phyloP scores from a whole-genome alignment of 2,888 invertebrate genomes.

The Plusia festucae region DNA sequence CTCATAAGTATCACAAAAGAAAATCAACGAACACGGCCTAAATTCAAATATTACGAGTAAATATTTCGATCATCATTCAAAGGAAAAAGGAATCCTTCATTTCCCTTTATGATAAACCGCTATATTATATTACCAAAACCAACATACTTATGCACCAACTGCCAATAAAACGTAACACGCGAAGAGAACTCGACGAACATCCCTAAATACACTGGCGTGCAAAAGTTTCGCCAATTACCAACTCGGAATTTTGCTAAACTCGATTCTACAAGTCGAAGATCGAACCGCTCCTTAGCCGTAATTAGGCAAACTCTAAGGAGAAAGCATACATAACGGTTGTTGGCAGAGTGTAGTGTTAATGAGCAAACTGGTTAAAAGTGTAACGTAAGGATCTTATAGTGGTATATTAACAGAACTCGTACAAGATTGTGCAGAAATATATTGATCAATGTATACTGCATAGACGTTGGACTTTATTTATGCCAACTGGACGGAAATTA shows the following conservation, averaged over 20 bases:
- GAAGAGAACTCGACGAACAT: conserved; percentile 50
- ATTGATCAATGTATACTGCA: no score
- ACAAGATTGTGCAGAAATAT: no score
- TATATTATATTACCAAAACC: conserved; percentile 19
- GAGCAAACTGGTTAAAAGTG: background rate
- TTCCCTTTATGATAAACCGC: conserved; percentile 12
- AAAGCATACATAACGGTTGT: conserved; percentile 31
- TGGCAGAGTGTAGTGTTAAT: background rate
- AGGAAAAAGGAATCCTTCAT: conserved; percentile 11
- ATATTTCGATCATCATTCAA: background rate
- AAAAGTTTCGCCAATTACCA: conserved; percentile 63
- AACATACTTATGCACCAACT: conserved; percentile 48
- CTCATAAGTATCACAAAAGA: no score
- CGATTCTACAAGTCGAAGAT: conserved; percentile 63
- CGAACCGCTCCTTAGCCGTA: conserved; percentile 60
- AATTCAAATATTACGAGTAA: background rate
- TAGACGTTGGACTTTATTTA: no score
- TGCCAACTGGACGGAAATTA: no score
- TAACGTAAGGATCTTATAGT: no score
- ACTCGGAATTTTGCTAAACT: conserved; percentile 61
- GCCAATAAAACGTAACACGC: conserved; percentile 48
- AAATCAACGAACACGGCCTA: no score
- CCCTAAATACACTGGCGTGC: conserved; percentile 60
- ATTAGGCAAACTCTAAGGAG: conserved; percentile 58
- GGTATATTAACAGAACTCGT: no score